Evolutionary conservation across 1,140 invertebrate genomes (phyloP), one percentile per base, ranked within the genome.

Genomic region (Drosophila leontia): DNA sequence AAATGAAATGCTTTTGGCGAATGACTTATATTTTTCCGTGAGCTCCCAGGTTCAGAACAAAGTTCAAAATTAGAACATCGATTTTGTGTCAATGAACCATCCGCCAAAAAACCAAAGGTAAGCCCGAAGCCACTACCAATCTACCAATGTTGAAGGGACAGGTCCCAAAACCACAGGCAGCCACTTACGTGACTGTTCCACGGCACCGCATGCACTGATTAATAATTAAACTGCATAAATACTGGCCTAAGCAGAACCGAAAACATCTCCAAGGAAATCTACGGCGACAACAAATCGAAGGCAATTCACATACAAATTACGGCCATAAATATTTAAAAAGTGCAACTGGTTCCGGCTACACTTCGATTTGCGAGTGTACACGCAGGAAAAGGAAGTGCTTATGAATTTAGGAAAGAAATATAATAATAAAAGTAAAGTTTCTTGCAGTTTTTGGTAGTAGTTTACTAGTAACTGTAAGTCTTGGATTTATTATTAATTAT

Each of bases 231-330:
- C 5, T 17, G 68, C 57, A 69, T 67, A 75, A 70, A 71, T 50
- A 64, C 61, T 63, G 70, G 42, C 75, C 51, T 48, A 58, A 64
- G 58, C 57, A 61, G 35, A 59, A 53, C 60, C 60, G 15, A 19
- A 69, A 59, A 42, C 9, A 23, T 65, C 67, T 82, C 75, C 12
- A 53, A 68, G 61, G 62, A 68, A 55, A 51, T 70, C 44, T 44
- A 80, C 42, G 70, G 56, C 75, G 58, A 74, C 57, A 50, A 68
- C 64, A 82, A 82, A 87, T 86, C 76, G 83, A 82, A 82, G 78
- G 63, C 71, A 78, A 83, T 84, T 61, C 63, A 69, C 80, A 75
- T 75, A 69, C 83, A 86, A 86, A 87, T 82, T 86, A 79, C 75
- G 29, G 29, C 34, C 55, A 86, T 86, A 64, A 86, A 86, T 86